Evolutionary conservation across 2,888 invertebrate genomes (phyloP).

Genomic region (Synergus laeviventris): DNA sequence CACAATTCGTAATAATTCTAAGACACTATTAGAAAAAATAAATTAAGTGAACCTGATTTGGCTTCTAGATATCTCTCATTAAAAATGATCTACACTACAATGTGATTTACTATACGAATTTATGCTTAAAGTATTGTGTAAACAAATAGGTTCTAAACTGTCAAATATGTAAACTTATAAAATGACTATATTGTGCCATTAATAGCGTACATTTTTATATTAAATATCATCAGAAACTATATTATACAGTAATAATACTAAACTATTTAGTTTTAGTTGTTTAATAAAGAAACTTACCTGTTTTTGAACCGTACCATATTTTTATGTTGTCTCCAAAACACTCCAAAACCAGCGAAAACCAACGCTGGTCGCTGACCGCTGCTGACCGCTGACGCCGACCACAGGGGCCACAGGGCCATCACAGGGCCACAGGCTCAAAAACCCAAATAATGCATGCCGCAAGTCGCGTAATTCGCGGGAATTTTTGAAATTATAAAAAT

Average conservation of each 20-base stretch:
- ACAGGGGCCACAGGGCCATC: too few species aligned
- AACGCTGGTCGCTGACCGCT: too few species aligned
- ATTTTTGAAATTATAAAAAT: too few species aligned
- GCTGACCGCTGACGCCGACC: too few species aligned
- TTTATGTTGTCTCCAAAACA: too few species aligned
- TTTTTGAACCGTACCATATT: constrained; percentile 20
- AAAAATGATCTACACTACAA: neutral
- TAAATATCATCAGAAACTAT: too few species aligned
- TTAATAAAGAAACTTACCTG: neutral
- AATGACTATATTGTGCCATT: neutral
- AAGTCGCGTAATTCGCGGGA: too few species aligned
- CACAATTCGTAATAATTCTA: neutral
- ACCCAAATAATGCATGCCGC: too few species aligned
- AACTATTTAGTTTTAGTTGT: too few species aligned
- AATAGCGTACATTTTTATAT: neutral
- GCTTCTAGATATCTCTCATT: neutral
- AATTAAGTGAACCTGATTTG: neutral
- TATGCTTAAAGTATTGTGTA: neutral
- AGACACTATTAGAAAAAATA: neutral
- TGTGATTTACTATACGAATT: neutral
- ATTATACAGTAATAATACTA: neutral
- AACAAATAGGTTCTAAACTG: neutral
- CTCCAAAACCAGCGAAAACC: too few species aligned
- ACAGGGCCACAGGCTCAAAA: too few species aligned
- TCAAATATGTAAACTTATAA: neutral